A percentile compares a stretch with the other conserved stretches of the same genome.
These are phyloP conservation scores for Drosophila albomicans DNA, from an alignment of 1,140 invertebrate genomes.

Conservation along the genomic window DNA sequence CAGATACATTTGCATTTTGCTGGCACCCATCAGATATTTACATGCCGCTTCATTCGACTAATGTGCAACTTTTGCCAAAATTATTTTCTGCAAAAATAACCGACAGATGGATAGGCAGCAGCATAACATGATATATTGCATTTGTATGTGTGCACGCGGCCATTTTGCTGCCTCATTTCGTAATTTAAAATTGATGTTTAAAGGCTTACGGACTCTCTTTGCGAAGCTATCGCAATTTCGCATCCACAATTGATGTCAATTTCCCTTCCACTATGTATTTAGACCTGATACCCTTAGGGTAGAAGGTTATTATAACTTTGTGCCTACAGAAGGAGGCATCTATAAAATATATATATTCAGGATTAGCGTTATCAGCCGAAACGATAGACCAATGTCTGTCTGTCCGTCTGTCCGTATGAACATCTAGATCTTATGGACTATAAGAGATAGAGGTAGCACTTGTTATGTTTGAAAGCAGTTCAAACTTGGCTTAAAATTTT, in stretches of 20 bases:
- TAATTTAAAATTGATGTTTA: conserved; percentile 31
- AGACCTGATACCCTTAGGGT: too few species aligned
- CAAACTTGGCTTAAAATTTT: too few species aligned
- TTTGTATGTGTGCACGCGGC: neutral
- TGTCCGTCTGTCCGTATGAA: too few species aligned
- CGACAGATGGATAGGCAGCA: conserved; percentile 15
- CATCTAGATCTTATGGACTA: too few species aligned
- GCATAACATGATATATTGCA: conserved; percentile 2
- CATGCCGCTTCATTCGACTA: conserved; percentile 29
- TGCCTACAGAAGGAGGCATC: too few species aligned
- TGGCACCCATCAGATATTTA: conserved; percentile 40
- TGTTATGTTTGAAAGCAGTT: too few species aligned
- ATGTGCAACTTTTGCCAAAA: conserved; percentile 42
- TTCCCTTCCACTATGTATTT: neutral
- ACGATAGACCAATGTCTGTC: too few species aligned
- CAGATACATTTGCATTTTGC: conserved; percentile 41
- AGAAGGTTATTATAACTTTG: too few species aligned
- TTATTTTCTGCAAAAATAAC: conserved; percentile 26
- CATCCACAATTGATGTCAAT: conserved; percentile 31
- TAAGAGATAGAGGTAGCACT: too few species aligned
- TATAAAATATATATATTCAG: too few species aligned
- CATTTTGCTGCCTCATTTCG: conserved; percentile 25
- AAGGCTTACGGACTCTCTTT: conserved; percentile 34
- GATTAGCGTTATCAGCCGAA: too few species aligned
- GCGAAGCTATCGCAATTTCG: conserved; percentile 1